Base-by-base conservation (phyloP, 1,140 invertebrate genomes). In the Babylonia areolata region DNA sequence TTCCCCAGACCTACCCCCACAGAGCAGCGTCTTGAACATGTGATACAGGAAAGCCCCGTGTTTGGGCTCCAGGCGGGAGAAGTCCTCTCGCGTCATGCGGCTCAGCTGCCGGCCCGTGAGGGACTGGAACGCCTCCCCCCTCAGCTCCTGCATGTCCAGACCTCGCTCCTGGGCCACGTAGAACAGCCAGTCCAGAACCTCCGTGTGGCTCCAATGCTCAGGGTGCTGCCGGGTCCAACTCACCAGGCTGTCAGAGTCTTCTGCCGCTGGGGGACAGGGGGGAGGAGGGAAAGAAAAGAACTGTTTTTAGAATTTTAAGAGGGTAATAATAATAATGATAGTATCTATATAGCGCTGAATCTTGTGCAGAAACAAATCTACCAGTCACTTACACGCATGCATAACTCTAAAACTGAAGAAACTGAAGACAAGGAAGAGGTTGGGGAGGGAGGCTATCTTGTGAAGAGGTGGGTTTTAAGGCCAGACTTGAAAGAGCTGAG, bases 121-220 rank as follows among this genome's bases (percentile, higher is more conserved):
- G 51, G 87, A 87, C 80, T 93, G 92, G 89, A 93, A 94, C 28
- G 88, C 88, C 85, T 94, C 93, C 23, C 89, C 93, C 35, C 90
- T 75, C 54, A 93, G 88, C 64, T 90, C 88, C n/a, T 88, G 81
- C 73, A 90, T 88, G 86, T 92, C 90, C 3, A 92, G 80, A 12
- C 87, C 83, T 23, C 88, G 86, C 75, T 87, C 87, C 81, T 91
- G 88, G 12, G 87, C 91, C 54, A 91, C 85, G 84, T 87, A 91
- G 82, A 92, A 92, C 33, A 93, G 39, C 91, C 92, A 93, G 85
- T 91, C 91, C 39, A 92, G 87, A 20, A 93, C 91, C 33, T 93
- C 90, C 12, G 85, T 71, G 33, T 89, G 71, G 2, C 79, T 86
- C 92, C 92, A 93, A 81, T 86, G 85, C 79, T 93, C 89, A 2